Evolutionary conservation across 2,113 vertebrate genomes (phyloP).

Genomic region (Tamias sibiricus): DNA sequence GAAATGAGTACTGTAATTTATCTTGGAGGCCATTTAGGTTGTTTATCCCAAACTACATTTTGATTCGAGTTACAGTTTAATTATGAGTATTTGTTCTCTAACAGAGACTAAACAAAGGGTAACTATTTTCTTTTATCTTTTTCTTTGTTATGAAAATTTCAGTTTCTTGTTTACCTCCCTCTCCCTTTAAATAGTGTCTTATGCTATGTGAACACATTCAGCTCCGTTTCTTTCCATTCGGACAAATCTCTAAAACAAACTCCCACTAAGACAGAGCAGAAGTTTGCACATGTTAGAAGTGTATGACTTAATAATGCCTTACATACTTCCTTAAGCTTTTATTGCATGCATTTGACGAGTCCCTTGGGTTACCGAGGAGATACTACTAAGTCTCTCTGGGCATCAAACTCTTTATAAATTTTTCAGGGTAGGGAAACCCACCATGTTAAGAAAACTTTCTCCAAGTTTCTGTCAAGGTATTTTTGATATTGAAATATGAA

Average conservation of each 20-base stretch:
- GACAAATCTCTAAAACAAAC: constrained; percentile 59
- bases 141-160: constrained; percentile 73
- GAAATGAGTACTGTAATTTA: constrained; percentile 80
- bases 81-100: constrained; percentile 83
- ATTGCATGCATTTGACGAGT: background rate
- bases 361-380: background rate
- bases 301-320: background rate
- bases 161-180: constrained; percentile 64
- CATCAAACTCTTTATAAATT: background rate
- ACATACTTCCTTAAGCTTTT: background rate
- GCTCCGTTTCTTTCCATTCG: constrained; percentile 59
- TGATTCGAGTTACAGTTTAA: constrained; percentile 77
- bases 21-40: constrained; percentile 75
- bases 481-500: constrained; percentile 31
- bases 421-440: background rate
- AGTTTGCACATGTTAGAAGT: constrained; percentile 13
- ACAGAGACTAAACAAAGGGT: constrained; percentile 77
- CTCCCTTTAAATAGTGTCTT: constrained; percentile 78
- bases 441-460: background rate
- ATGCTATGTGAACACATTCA: constrained; percentile 65
- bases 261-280: constrained; percentile 30
- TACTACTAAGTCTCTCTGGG: background rate
- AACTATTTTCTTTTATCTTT: constrained; percentile 79
- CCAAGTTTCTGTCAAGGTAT: background rate
- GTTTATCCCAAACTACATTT: constrained; percentile 76